These are phyloP conservation scores for Napeogenes inachia DNA, from an alignment of 2,888 invertebrate genomes.

Conservation along the genomic window DNA sequence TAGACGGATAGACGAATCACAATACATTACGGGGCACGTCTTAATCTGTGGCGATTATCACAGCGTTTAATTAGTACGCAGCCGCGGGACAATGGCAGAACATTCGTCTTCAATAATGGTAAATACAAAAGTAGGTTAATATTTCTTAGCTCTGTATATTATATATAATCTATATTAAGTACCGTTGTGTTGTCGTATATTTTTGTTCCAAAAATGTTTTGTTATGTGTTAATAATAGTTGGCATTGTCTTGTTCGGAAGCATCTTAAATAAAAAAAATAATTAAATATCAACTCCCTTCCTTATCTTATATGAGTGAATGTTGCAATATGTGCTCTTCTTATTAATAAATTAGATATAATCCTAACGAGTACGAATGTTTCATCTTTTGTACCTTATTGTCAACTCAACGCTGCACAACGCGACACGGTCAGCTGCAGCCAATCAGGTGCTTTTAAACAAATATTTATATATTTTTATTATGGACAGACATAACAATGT, in stretches of 20 bases:
- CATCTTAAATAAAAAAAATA: too few species aligned
- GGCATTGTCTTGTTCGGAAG: too few species aligned
- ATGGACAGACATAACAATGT: conserved; percentile 31
- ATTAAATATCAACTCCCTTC: too few species aligned
- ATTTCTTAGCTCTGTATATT: conserved; percentile 5
- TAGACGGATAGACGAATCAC: conserved; percentile 71
- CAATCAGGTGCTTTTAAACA: background rate
- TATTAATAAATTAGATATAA: too few species aligned
- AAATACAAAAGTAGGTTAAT: conserved; percentile 26
- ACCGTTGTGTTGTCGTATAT: background rate
- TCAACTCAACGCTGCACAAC: background rate
- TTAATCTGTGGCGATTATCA: conserved; percentile 70
- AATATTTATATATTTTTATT: background rate
- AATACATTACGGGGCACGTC: conserved; percentile 63
- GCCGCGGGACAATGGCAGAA: conserved; percentile 55
- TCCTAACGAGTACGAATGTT: too few species aligned
- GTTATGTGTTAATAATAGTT: too few species aligned
- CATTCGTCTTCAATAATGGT: conserved; percentile 49
- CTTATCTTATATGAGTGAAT: too few species aligned
- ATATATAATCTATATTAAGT: background rate
- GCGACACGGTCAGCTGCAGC: too few species aligned
- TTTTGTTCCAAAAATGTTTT: too few species aligned
- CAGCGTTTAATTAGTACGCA: conserved; percentile 62
- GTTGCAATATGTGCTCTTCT: too few species aligned
- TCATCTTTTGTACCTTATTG: too few species aligned